Evolutionary conservation across 2,888 invertebrate species (phyloP).

Genomic region (Thecocarcelia acutangulata): DNA sequence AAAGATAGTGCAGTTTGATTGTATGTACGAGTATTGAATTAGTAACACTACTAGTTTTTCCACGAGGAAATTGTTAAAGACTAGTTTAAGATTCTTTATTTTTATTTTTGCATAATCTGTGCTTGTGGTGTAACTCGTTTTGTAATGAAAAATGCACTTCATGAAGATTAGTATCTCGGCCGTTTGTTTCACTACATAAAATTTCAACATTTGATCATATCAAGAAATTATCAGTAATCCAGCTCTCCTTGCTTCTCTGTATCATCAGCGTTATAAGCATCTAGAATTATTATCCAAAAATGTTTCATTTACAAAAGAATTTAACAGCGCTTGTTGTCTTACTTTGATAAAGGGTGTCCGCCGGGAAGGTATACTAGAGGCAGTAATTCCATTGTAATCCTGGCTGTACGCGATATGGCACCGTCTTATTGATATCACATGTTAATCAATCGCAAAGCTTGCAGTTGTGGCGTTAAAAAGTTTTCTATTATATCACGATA

Average conservation of each 20-base stretch:
- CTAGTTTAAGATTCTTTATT: conserved; percentile 38
- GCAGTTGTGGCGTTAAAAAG: too few species aligned
- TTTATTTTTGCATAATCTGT: conserved; percentile 73
- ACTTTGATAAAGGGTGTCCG: too few species aligned
- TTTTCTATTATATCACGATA: too few species aligned
- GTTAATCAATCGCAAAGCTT: too few species aligned
- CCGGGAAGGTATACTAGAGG: too few species aligned
- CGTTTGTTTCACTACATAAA: conserved; percentile 52
- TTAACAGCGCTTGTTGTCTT: too few species aligned
- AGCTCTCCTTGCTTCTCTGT: conserved; percentile 12
- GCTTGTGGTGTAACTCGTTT: conserved; percentile 78
- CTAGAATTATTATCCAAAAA: too few species aligned
- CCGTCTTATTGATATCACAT: too few species aligned
- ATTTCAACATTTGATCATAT: conserved; percentile 48
- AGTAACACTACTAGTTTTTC: conserved; percentile 19
- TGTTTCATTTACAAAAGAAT: too few species aligned
- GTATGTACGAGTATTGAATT: too few species aligned
- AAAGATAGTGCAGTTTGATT: neutral
- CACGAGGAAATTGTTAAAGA: conserved; percentile 5
- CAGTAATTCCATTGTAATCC: too few species aligned
- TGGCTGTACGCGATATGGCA: too few species aligned
- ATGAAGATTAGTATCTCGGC: conserved; percentile 44
- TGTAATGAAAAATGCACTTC: conserved; percentile 74
- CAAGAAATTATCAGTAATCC: conserved; percentile 28
- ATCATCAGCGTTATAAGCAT: conserved; percentile 29